Evolutionary conservation across 2,888 invertebrate genomes (phyloP).

Genomic region (Himalopsyche anomala): DNA sequence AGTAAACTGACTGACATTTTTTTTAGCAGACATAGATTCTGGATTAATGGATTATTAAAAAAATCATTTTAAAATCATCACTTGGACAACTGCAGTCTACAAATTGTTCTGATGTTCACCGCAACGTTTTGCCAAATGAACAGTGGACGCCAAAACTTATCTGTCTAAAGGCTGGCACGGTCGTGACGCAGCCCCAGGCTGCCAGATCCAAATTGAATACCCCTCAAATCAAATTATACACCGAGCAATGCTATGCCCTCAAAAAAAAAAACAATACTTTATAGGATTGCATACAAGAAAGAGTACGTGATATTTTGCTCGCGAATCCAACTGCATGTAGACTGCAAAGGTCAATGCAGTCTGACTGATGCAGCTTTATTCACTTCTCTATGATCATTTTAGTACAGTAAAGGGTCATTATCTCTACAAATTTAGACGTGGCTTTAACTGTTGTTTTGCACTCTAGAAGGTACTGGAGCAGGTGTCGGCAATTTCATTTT

Average conservation of each 20-base stretch:
- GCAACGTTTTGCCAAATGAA: not conserved
- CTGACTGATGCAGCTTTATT: conserved; percentile 12
- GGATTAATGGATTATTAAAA: too few species aligned
- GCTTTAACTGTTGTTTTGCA: not conserved
- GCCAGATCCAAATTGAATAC: conserved; percentile 53
- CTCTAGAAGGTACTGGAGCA: too few species aligned
- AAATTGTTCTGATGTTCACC: not conserved
- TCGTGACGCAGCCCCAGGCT: conserved; percentile 46
- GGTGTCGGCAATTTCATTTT: too few species aligned
- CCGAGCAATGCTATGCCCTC: conserved; percentile 32
- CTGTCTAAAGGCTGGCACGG: not conserved
- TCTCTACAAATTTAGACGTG: not conserved
- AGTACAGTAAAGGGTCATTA: conserved; percentile 23
- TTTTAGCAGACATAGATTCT: too few species aligned
- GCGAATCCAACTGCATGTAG: not conserved
- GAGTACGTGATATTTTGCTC: conserved; percentile 31
- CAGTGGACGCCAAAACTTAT: not conserved
- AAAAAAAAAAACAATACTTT: conserved; percentile 53
- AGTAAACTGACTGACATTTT: too few species aligned
- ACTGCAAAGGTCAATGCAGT: conserved; percentile 42
- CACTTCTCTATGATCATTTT: conserved; percentile 22
- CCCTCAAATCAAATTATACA: conserved; percentile 56
- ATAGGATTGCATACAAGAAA: conserved; percentile 48
- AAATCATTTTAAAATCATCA: too few species aligned
- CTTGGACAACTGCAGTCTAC: too few species aligned